A percentile compares a stretch with the other conserved stretches of the same genome.
Evolutionary conservation across 2,113 vertebrate genomes (phyloP).

Genomic region (Ochotona princeps): DNA sequence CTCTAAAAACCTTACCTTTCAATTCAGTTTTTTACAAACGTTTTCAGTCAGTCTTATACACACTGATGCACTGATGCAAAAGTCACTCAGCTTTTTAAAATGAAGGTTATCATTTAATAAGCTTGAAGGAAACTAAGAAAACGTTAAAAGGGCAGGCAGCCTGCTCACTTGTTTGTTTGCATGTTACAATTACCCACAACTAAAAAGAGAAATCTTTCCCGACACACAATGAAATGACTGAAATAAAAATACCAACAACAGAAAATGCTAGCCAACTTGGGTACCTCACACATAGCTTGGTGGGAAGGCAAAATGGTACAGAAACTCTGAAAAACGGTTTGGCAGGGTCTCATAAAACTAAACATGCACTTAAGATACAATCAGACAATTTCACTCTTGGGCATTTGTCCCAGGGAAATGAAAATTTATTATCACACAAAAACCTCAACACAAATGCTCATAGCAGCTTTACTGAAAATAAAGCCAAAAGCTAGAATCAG

Average conservation of each 20-base stretch:
- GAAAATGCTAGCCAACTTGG: background rate
- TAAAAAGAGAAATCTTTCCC: background rate
- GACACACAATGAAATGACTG: background rate
- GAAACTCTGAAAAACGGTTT: background rate
- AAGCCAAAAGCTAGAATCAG: background rate
- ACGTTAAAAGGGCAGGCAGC: background rate
- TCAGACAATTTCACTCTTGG: background rate
- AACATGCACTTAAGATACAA: background rate
- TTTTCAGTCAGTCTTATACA: too few species aligned
- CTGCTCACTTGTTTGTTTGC: background rate
- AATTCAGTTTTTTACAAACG: too few species aligned
- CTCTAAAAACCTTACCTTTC: too few species aligned
- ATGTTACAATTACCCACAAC: background rate
- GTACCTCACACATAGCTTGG: background rate
- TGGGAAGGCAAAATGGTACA: background rate
- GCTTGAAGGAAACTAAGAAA: background rate
- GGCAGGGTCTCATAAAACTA: background rate
- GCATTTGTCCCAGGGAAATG: slow-evolving; percentile 17
- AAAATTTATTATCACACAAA: slow-evolving; percentile 30
- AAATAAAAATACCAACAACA: background rate
- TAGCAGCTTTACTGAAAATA: background rate
- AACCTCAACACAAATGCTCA: background rate
- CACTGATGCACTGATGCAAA: background rate
- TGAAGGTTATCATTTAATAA: background rate
- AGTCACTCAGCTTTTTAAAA: background rate